Conservation (phyloP, 1,140 invertebrate genomes). For the Drosophila serrata region DNA sequence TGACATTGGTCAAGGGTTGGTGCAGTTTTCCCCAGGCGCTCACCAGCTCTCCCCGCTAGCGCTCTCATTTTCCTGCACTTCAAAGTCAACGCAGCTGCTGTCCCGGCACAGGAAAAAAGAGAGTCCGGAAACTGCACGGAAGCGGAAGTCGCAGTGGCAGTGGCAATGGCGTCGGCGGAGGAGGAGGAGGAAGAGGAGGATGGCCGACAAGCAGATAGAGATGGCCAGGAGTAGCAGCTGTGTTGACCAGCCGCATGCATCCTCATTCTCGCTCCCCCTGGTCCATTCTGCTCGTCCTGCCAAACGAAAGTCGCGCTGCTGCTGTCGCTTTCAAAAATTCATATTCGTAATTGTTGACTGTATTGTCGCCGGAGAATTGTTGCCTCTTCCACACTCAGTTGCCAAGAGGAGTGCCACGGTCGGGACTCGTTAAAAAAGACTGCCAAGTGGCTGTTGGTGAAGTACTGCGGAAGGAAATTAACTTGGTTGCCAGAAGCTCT, state of each 20-base stretch:
- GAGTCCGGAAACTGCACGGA: constrained; percentile 80
- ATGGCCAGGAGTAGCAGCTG: constrained; percentile 43
- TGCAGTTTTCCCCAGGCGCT: constrained; percentile 11
- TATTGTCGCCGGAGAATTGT: constrained; percentile 75
- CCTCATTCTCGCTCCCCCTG: background rate
- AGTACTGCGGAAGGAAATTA: constrained; percentile 22
- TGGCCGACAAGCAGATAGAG: constrained; percentile 8
- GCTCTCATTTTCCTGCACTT: constrained; percentile 63
- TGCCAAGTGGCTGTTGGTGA: constrained; percentile 18
- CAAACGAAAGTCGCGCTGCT: constrained; percentile 60
- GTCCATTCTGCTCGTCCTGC: constrained; percentile 5
- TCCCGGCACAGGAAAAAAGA: constrained; percentile 43
- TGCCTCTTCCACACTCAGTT: constrained; percentile 36
- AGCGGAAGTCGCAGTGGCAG: constrained; percentile 81
- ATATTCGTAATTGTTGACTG: constrained; percentile 83
- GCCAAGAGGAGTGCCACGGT: constrained; percentile 53
- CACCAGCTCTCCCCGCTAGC: constrained; percentile 39
- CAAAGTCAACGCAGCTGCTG: constrained; percentile 81
- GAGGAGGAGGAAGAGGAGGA: background rate
- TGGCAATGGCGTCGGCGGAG: constrained; percentile 34
- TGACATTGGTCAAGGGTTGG: constrained; percentile 57
- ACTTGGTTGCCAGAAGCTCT: constrained; percentile 1
- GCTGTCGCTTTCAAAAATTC: constrained; percentile 81
- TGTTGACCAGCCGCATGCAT: constrained; percentile 38
- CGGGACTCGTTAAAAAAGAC: constrained; percentile 41